Conservation (phyloP, 2,113 vertebrate species). For the Phyllopteryx taeniolatus region DNA sequence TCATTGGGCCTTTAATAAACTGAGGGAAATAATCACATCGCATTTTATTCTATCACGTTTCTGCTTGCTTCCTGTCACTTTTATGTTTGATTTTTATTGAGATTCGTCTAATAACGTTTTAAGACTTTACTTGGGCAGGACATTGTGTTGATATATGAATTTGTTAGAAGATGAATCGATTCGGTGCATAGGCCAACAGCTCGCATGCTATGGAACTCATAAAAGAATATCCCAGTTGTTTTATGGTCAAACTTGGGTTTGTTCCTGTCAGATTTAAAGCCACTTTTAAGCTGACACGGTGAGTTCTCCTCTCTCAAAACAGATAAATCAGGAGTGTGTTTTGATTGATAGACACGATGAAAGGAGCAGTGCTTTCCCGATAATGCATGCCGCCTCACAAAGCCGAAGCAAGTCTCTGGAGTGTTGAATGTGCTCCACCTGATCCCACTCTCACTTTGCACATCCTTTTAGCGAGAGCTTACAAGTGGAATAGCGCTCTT, state of each 20-base stretch:
- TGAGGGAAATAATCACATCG: background rate
- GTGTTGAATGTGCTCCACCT: background rate
- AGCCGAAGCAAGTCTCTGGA: background rate
- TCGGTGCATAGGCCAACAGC: background rate
- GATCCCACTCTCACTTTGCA: background rate
- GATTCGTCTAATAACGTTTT: background rate
- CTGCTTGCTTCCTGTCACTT: background rate
- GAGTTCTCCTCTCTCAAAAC: background rate
- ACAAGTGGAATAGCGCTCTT: background rate
- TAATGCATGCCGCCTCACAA: background rate
- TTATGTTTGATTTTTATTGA: background rate
- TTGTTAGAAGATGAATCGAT: background rate
- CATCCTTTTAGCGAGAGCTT: background rate
- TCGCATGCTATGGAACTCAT: background rate
- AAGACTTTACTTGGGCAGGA: background rate
- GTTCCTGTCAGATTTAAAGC: background rate
- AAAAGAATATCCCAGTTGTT: background rate
- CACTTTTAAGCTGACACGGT: background rate
- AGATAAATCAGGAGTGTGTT: background rate
- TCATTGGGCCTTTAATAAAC: background rate
- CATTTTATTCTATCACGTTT: slow-evolving; percentile 1
- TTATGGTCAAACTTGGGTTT: slow-evolving; percentile 1
- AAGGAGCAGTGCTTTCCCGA: background rate
- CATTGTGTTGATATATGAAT: background rate
- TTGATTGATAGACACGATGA: background rate